phyloP scores from a whole-genome alignment of 2,113 vertebrate species.

The Megaceryle torquata region DNA sequence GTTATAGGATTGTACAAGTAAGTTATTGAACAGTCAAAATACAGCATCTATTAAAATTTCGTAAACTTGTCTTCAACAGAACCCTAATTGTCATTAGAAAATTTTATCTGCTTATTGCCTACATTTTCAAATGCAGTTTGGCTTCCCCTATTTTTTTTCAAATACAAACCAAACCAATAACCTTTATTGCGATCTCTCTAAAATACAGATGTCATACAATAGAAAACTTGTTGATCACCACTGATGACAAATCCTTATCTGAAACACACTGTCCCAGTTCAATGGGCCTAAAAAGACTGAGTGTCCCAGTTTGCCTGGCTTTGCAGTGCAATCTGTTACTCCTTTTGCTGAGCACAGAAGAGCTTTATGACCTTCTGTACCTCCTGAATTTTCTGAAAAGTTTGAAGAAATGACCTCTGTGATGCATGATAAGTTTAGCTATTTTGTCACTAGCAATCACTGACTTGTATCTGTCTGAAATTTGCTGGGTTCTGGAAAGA shows the following conservation, averaged over 20 bases:
- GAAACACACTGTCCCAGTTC: neutral
- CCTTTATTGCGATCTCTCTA: neutral
- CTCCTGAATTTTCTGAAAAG: neutral
- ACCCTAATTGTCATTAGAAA: neutral
- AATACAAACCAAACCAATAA: neutral
- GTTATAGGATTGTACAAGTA: neutral
- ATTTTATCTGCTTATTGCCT: neutral
- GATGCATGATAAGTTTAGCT: neutral
- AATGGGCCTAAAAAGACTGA: neutral
- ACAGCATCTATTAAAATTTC: neutral
- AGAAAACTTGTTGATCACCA: neutral
- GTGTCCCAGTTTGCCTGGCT: neutral
- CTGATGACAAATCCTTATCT: neutral
- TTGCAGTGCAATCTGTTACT: neutral
- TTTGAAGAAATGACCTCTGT: neutral
- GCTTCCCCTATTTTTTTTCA: neutral
- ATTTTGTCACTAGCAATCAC: neutral
- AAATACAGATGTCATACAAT: neutral
- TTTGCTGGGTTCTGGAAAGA: neutral
- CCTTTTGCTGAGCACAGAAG: neutral
- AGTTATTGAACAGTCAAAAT: neutral
- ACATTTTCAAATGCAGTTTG: neutral
- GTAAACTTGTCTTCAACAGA: neutral
- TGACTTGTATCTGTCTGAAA: neutral
- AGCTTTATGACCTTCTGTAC: neutral